Conservation (phyloP, 2,797 vertebrate genomes). For the Leucoraja ocellata region DNA sequence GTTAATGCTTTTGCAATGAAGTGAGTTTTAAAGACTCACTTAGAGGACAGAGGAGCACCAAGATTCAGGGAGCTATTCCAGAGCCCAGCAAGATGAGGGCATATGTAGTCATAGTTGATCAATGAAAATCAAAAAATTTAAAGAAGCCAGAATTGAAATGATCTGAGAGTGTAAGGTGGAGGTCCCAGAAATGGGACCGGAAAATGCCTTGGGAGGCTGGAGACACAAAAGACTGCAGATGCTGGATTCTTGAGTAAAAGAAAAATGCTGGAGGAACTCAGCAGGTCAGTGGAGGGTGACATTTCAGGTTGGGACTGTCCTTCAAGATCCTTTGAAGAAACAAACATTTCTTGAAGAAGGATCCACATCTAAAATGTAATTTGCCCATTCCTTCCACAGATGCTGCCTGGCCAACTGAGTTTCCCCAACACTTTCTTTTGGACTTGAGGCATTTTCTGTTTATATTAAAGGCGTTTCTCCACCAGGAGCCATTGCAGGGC, state of each 20-base stretch:
- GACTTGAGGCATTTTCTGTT: not conserved
- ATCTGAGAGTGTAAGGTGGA: too few species aligned
- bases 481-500: not conserved
- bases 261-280: too few species aligned
- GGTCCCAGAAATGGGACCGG: not conserved
- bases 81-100: not conserved
- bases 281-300: too few species aligned
- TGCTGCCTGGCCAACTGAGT: too few species aligned
- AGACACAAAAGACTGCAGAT: too few species aligned
- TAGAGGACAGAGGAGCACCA: not conserved
- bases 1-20: not conserved
- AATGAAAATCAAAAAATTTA: not conserved
- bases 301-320: too few species aligned
- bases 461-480: not conserved
- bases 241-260: too few species aligned
- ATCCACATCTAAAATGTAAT: too few species aligned
- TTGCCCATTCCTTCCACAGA: too few species aligned
- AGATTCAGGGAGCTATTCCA: not conserved
- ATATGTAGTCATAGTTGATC: not conserved
- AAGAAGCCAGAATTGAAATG: not conserved
- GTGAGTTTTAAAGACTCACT: not conserved
- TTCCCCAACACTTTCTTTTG: too few species aligned
- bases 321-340: too few species aligned
- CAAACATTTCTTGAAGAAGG: too few species aligned
- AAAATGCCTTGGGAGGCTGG: not conserved